These are phyloP conservation scores for Microctonus aethiopoides DNA, from an alignment of 2,888 invertebrate species.

Conservation along the genomic window DNA sequence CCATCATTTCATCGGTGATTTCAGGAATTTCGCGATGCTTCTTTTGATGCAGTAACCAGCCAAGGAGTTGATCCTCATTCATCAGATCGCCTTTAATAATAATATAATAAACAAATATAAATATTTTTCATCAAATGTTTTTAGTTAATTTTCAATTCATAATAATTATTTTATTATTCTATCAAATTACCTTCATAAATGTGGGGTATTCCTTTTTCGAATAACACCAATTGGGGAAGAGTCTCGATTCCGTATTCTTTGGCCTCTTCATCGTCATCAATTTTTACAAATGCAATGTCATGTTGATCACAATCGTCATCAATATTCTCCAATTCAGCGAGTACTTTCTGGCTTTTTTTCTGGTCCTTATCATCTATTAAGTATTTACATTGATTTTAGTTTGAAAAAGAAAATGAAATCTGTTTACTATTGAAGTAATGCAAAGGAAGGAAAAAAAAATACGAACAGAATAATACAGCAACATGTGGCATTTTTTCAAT, in stretches of 20 bases:
- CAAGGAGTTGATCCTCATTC: slow-evolving; percentile 90
- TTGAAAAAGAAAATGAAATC: background rate
- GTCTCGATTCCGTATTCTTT: slow-evolving; percentile 89
- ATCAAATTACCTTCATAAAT: slow-evolving; percentile 69
- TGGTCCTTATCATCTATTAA: slow-evolving; percentile 88
- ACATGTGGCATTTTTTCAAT: slow-evolving; percentile 89
- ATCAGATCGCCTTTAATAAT: slow-evolving; percentile 85
- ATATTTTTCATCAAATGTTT: slow-evolving; percentile 18
- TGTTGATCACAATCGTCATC: slow-evolving; percentile 94
- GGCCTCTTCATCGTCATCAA: slow-evolving; percentile 87
- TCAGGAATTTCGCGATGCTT: slow-evolving; percentile 91
- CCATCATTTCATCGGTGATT: slow-evolving; percentile 94
- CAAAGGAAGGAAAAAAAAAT: background rate
- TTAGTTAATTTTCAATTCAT: background rate
- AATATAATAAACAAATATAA: no score
- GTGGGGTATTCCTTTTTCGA: slow-evolving; percentile 74
- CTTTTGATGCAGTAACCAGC: slow-evolving; percentile 92
- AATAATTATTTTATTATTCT: background rate
- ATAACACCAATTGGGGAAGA: slow-evolving; percentile 84
- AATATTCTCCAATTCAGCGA: slow-evolving; percentile 88
- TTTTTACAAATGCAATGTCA: slow-evolving; percentile 91
- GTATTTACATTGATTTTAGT: no score
- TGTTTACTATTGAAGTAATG: background rate
- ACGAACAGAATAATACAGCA: slow-evolving; percentile 92
- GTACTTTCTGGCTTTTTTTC: slow-evolving; percentile 87